Conservation (phyloP, 2,113 vertebrate species). For the Sula dactylatra region DNA sequence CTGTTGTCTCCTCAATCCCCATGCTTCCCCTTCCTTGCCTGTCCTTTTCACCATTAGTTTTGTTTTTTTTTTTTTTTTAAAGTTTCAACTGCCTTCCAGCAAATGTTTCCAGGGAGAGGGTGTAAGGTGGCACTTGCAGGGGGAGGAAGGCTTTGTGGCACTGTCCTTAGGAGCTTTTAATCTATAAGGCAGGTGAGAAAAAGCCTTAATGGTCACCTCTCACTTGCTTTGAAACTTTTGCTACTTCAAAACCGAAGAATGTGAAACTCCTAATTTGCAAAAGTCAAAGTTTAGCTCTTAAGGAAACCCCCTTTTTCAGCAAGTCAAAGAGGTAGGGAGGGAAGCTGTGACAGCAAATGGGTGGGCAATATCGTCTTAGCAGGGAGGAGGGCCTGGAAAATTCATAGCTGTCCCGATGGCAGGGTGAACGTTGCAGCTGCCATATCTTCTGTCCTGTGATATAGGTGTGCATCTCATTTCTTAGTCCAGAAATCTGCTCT, state of each 20-base stretch:
- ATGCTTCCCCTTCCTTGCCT: slow-evolving; percentile 13
- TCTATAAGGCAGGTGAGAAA: not conserved
- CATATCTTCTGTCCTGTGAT: accelerated
- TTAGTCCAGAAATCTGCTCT: not conserved
- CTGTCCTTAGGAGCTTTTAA: not conserved
- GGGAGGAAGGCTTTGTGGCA: not conserved
- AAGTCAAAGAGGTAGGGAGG: not conserved
- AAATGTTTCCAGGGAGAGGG: not conserved
- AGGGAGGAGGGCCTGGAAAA: not conserved
- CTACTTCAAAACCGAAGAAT: not conserved
- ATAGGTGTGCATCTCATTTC: not conserved
- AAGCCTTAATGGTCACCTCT: not conserved
- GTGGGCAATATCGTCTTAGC: not conserved
- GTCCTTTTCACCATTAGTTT: not conserved
- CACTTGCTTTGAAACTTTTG: not conserved
- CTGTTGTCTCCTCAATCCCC: slow-evolving; percentile 59
- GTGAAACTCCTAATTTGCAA: not conserved
- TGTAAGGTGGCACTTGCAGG: not conserved
- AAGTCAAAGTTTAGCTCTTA: not conserved
- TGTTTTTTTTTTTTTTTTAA: not conserved
- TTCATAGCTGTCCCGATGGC: not conserved
- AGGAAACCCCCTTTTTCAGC: not conserved
- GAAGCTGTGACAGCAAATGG: not conserved
- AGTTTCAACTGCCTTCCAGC: not conserved
- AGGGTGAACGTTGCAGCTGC: not conserved